Evolutionary conservation across 1,140 invertebrate species (phyloP).

Genomic region (Drosophila arizonae): DNA sequence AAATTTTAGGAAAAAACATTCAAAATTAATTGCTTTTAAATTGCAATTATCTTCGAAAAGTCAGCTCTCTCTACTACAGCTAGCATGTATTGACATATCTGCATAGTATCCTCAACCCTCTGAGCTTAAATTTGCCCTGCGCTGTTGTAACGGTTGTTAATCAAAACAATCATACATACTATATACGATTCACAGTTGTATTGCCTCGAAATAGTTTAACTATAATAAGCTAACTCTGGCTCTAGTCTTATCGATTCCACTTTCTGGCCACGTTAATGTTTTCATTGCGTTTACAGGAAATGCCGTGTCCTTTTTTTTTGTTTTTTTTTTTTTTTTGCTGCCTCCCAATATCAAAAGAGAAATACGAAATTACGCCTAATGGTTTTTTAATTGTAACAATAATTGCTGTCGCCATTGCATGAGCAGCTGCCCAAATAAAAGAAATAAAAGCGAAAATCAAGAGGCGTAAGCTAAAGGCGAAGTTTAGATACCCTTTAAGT

Average conservation of each 20-base stretch:
- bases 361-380: conserved; percentile 76
- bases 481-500: neutral
- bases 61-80: neutral
- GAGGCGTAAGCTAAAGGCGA: conserved; percentile 19
- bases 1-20: too few relatives aligned
- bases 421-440: conserved; percentile 12
- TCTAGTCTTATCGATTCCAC: conserved; percentile 51
- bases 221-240: neutral
- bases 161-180: neutral
- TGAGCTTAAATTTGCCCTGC: neutral
- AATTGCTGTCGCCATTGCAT: conserved; percentile 77
- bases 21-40: too few relatives aligned
- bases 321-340: conserved; percentile 20
- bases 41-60: too few relatives aligned
- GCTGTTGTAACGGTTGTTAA: conserved; percentile 3
- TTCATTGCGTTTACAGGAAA: conserved; percentile 75
- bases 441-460: conserved; percentile 21
- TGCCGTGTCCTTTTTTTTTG: conserved; percentile 47
- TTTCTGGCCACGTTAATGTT: conserved; percentile 63
- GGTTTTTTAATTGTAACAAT: conserved; percentile 83
- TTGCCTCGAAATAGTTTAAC: conserved; percentile 8
- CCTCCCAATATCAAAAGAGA: conserved; percentile 5
- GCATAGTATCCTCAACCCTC: neutral
- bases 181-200: conserved; percentile 3
- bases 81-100: neutral